These are phyloP conservation scores for Drosophila prolongata DNA, from an alignment of 2,888 invertebrate genomes.

Conservation along the genomic window DNA sequence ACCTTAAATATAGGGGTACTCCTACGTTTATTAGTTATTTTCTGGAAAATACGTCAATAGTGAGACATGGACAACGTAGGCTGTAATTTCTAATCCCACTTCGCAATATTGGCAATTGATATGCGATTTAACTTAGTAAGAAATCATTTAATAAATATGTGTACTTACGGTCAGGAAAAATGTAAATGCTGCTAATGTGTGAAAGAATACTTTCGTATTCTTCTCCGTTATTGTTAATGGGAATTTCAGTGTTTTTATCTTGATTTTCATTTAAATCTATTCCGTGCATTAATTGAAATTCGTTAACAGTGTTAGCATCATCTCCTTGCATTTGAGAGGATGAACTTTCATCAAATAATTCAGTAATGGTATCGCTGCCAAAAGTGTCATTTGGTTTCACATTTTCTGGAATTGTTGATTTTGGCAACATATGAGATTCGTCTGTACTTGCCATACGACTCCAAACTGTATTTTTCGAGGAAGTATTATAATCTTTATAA, in stretches of 20 bases:
- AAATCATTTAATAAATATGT: not conserved
- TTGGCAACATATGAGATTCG: not conserved
- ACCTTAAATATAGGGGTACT: too few relatives aligned
- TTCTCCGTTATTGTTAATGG: conserved; percentile 22
- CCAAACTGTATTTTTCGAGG: conserved; percentile 26
- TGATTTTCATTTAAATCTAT: conserved; percentile 12
- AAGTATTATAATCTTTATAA: conserved; percentile 77
- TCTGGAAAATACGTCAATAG: too few relatives aligned
- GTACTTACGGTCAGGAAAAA: conserved; percentile 81
- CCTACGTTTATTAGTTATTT: too few relatives aligned
- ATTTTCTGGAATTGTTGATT: not conserved
- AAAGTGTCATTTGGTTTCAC: conserved; percentile 13
- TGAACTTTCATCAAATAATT: conserved; percentile 18
- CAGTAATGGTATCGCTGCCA: not conserved
- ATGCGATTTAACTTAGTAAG: not conserved
- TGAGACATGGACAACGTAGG: too few relatives aligned
- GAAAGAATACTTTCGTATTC: conserved; percentile 75
- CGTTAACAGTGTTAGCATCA: conserved; percentile 53
- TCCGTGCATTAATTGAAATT: conserved; percentile 29
- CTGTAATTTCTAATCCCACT: too few relatives aligned
- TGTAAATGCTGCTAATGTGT: conserved; percentile 81
- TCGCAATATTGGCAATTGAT: not conserved
- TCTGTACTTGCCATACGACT: conserved; percentile 3
- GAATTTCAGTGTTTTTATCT: conserved; percentile 15
- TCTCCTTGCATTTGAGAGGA: conserved; percentile 71